Percentiles rank a stretch among this genome's conserved stretches.
These are phyloP conservation scores for Meliscaeva auricollis DNA, from an alignment of 2,888 invertebrate genomes.

Conservation along the genomic window DNA sequence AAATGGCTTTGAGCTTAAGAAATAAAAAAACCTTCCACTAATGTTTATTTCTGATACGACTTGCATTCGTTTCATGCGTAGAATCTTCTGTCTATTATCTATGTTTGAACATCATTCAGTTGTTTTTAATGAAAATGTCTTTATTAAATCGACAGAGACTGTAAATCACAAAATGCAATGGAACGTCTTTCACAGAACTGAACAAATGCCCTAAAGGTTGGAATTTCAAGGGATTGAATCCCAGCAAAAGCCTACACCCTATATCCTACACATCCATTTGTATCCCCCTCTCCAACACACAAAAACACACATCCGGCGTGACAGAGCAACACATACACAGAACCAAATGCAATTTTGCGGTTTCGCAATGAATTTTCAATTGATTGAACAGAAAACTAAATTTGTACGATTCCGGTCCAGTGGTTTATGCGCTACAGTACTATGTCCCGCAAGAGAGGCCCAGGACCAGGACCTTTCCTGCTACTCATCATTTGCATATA, in stretches of 20 bases:
- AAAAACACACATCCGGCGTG: not conserved
- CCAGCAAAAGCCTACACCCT: slow-evolving; percentile 21
- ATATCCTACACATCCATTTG: not conserved
- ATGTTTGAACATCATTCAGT: not conserved
- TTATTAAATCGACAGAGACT: not conserved
- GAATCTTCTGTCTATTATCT: no score
- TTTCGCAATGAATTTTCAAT: slow-evolving; percentile 74
- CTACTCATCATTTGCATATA: slow-evolving; percentile 32
- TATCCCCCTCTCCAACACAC: not conserved
- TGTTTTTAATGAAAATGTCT: not conserved
- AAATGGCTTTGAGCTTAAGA: no score
- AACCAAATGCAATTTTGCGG: slow-evolving; percentile 75
- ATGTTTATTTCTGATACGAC: no score
- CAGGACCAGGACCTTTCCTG: slow-evolving; percentile 15
- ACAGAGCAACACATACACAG: slow-evolving; percentile 39
- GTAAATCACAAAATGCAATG: slow-evolving; percentile 14
- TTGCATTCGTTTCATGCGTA: no score
- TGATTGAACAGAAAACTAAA: slow-evolving; percentile 76
- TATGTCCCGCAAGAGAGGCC: slow-evolving; percentile 18
- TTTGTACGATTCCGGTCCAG: slow-evolving; percentile 72
- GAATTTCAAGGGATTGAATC: slow-evolving; percentile 29
- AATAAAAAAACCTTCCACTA: no score
- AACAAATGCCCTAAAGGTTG: slow-evolving; percentile 16
- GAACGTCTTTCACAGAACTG: slow-evolving; percentile 21
- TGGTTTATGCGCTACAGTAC: no score